phyloP scores from a whole-genome alignment of 2,113 vertebrate species.

The Morphnarchus princeps region DNA sequence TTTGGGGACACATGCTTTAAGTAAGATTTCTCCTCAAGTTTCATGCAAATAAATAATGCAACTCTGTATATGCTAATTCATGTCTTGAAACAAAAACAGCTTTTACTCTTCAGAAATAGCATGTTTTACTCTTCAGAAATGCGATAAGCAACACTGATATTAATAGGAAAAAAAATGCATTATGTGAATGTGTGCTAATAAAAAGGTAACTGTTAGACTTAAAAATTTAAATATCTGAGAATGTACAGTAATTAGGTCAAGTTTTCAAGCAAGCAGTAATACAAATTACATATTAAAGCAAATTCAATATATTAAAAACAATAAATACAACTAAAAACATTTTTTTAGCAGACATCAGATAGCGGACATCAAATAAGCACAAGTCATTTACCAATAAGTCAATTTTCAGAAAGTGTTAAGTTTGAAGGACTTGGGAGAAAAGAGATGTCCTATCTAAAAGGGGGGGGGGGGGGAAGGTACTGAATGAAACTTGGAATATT shows the following conservation, averaged over 20 bases:
- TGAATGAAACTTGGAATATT: neutral
- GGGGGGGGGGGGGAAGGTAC: neutral
- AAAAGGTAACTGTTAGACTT: neutral
- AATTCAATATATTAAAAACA: neutral
- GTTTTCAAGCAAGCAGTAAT: neutral
- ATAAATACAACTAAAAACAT: neutral
- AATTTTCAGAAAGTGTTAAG: neutral
- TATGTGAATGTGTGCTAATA: neutral
- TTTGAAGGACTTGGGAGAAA: neutral
- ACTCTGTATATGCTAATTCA: neutral
- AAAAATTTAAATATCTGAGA: neutral
- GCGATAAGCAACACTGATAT: accelerated
- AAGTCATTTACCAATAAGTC: neutral
- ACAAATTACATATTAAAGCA: neutral
- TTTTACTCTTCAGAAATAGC: neutral
- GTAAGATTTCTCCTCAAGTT: neutral
- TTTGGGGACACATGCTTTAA: neutral
- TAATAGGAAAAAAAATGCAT: neutral
- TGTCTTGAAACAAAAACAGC: neutral
- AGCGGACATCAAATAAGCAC: neutral
- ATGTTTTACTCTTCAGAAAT: neutral
- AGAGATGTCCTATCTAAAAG: neutral
- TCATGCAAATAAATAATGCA: neutral
- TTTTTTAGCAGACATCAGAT: neutral
- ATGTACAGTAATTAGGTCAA: neutral